Percentiles rank a stretch among this genome's conserved stretches.
These are phyloP conservation scores for Philopotamus ludificatus DNA, from an alignment of 1,140 invertebrate genomes.

Conservation along the genomic window DNA sequence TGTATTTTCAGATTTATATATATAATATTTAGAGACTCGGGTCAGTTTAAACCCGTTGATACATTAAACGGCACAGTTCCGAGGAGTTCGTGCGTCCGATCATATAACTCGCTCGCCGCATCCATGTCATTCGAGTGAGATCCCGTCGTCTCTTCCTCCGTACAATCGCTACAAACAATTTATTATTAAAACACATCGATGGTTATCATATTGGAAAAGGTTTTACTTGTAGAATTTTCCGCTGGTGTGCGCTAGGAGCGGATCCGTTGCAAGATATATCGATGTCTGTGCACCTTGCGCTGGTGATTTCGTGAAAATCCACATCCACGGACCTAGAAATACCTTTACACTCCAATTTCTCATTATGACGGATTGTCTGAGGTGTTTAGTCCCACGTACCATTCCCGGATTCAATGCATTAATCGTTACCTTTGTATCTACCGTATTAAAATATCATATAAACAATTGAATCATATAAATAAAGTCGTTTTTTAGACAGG, in stretches of 20 bases:
- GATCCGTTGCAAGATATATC: constrained; percentile 60
- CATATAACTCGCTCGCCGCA: constrained; percentile 55
- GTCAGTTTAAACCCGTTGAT: no score
- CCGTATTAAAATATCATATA: constrained; percentile 22
- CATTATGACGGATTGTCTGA: constrained; percentile 53
- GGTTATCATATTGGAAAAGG: background rate
- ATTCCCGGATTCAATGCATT: constrained; percentile 71
- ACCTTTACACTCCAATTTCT: constrained; percentile 47
- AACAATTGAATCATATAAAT: background rate
- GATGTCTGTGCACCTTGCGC: constrained; percentile 62
- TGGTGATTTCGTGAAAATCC: constrained; percentile 62
- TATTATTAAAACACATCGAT: background rate
- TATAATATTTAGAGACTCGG: no score
- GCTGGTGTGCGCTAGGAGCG: constrained; percentile 52
- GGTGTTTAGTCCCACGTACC: constrained; percentile 62
- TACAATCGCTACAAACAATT: constrained; percentile 52
- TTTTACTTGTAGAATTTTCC: constrained; percentile 63
- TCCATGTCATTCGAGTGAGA: constrained; percentile 50
- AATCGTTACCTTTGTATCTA: constrained; percentile 62
- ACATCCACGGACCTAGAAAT: constrained; percentile 60
- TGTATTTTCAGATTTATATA: no score
- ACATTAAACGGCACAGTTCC: constrained; percentile 32
- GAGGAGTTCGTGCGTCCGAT: constrained; percentile 43
- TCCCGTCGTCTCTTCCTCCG: constrained; percentile 48
- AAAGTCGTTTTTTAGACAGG: background rate